Evolutionary conservation across 2,113 vertebrate genomes (phyloP).

Genomic region (Rhynchomys soricoides): DNA sequence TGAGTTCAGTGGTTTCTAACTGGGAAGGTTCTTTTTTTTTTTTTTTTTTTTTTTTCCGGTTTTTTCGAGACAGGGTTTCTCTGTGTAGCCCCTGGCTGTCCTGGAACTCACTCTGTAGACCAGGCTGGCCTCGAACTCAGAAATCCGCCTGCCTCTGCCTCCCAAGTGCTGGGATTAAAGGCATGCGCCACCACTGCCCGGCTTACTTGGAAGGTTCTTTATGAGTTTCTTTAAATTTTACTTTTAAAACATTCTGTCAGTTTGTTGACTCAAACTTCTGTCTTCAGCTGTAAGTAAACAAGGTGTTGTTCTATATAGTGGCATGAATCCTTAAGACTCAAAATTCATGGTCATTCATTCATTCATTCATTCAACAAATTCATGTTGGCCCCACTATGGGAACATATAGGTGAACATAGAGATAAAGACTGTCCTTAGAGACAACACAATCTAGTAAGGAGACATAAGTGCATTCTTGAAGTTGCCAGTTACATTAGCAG

Average conservation of each 20-base stretch:
- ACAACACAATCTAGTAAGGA: neutral
- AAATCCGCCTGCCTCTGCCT: too few species aligned
- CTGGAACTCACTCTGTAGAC: too few species aligned
- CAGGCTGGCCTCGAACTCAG: too few species aligned
- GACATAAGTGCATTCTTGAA: neutral
- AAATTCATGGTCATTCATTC: neutral
- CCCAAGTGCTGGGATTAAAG: too few species aligned
- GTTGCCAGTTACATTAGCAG: neutral
- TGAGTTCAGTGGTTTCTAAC: conserved; percentile 2
- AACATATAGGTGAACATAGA: neutral
- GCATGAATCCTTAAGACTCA: neutral
- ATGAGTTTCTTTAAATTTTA: neutral
- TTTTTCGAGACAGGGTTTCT: too few species aligned
- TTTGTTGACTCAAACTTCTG: neutral
- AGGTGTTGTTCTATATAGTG: neutral
- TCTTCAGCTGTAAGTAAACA: neutral
- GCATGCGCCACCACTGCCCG: too few species aligned
- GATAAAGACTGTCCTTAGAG: neutral
- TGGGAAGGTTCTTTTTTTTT: conserved; percentile 33
- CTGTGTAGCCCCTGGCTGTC: too few species aligned
- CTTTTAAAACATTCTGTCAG: neutral
- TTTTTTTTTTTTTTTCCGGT: too few species aligned
- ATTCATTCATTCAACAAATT: neutral
- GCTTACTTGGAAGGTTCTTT: conserved; percentile 34
- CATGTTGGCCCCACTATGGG: neutral